Conservation (phyloP, 2,113 vertebrate species). For the Oostethus manadensis region DNA sequence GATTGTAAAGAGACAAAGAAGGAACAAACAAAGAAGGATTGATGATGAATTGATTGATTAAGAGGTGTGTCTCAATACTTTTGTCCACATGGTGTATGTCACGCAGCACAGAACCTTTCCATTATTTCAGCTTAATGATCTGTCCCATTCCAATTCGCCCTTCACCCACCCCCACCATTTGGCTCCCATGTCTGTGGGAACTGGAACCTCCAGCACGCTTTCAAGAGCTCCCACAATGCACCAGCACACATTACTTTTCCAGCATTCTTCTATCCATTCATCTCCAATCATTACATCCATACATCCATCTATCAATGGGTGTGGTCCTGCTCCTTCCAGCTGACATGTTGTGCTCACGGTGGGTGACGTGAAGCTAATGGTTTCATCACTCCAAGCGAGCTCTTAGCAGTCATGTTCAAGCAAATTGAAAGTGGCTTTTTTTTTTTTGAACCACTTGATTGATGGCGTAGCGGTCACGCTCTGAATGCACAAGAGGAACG, state of each 20-base stretch:
- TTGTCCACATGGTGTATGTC: neutral
- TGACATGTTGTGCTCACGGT: neutral
- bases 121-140: neutral
- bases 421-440: constrained; percentile 50
- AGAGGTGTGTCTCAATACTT: neutral
- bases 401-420: constrained; percentile 23
- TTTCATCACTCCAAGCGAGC: constrained; percentile 23
- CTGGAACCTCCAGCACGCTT: no score
- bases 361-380: constrained; percentile 38
- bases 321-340: neutral
- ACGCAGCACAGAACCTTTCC: neutral
- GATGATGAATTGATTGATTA: neutral
- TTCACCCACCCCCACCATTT: no score
- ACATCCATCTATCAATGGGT: no score
- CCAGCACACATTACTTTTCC: no score
- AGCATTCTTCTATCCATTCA: no score
- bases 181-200: no score
- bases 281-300: no score
- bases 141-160: constrained; percentile 3
- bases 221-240: no score
- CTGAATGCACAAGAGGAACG: constrained; percentile 26
- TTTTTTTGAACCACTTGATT: constrained; percentile 23
- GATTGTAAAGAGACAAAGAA: no score
- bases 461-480: constrained; percentile 29
- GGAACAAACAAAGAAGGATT: no score